These are phyloP conservation scores for Trissolcus basalis DNA, from an alignment of 1,140 invertebrate species.

Conservation along the genomic window DNA sequence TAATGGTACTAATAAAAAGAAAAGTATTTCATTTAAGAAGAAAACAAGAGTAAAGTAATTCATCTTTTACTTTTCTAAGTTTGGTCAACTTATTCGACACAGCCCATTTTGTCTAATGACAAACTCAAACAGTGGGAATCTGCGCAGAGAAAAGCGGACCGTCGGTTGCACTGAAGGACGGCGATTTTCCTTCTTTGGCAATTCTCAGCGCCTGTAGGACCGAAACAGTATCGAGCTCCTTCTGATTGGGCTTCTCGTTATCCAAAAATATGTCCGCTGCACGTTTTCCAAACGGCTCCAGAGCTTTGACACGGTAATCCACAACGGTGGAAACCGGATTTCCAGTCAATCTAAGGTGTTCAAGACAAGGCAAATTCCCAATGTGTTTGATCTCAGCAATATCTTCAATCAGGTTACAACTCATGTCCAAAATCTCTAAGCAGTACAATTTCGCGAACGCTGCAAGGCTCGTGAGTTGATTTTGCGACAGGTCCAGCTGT, in stretches of 20 bases:
- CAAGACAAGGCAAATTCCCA: conserved; percentile 88
- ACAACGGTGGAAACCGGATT: conserved; percentile 91
- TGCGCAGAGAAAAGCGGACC: conserved; percentile 72
- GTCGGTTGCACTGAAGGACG: conserved; percentile 68
- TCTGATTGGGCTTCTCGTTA: conserved; percentile 89
- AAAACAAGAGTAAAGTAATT: too few species aligned
- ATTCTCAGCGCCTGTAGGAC: conserved; percentile 90
- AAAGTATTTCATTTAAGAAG: too few species aligned
- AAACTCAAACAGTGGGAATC: conserved; percentile 60
- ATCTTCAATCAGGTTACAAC: conserved; percentile 88
- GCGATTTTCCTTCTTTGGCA: conserved; percentile 79
- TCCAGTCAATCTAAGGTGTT: conserved; percentile 88
- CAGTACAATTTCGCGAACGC: conserved; percentile 91
- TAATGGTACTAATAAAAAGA: too few species aligned
- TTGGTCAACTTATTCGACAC: too few species aligned
- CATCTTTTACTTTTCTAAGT: too few species aligned
- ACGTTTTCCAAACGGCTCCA: conserved; percentile 87
- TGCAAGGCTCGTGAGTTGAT: conserved; percentile 84
- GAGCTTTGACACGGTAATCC: conserved; percentile 93
- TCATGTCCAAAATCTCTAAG: conserved; percentile 89
- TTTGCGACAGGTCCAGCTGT: conserved; percentile 90
- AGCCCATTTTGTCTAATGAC: too few species aligned
- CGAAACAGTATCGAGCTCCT: conserved; percentile 93
- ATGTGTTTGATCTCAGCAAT: conserved; percentile 89
- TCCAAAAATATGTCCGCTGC: conserved; percentile 88